phyloP scores from a whole-genome alignment of 2,888 invertebrate genomes.

The Carabus problematicus region DNA sequence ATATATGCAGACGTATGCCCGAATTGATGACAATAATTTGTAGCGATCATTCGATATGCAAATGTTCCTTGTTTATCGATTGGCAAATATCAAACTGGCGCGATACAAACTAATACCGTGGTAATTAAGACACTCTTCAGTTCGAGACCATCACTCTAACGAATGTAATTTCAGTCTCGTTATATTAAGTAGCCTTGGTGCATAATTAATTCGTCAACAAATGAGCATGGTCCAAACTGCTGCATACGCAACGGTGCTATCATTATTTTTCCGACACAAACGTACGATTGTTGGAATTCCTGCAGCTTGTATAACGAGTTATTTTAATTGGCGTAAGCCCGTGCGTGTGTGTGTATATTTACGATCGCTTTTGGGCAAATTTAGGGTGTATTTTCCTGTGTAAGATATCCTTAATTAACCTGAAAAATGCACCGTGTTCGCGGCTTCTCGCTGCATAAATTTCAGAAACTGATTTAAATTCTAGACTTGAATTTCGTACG shows the following conservation, averaged over 20 bases:
- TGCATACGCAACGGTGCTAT: slow-evolving; percentile 9
- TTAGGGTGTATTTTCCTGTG: slow-evolving; percentile 26
- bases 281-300: slow-evolving; percentile 15
- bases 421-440: slow-evolving; percentile 9
- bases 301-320: slow-evolving; percentile 22
- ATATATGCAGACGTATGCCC: too few relatives aligned
- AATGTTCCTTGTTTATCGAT: slow-evolving; percentile 1
- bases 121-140: slow-evolving; percentile 19
- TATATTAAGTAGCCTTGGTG: slow-evolving; percentile 11
- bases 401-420: slow-evolving; percentile 9
- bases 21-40: too few relatives aligned
- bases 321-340: slow-evolving; percentile 20
- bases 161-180: slow-evolving; percentile 9
- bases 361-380: slow-evolving; percentile 19
- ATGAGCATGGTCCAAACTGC: slow-evolving; percentile 9
- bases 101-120: slow-evolving; percentile 13
- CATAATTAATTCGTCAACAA: slow-evolving; percentile 18
- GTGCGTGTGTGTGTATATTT: slow-evolving; percentile 25
- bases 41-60: too few relatives aligned
- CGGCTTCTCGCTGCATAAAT: too few relatives aligned
- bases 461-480: too few relatives aligned
- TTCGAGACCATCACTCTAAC: slow-evolving; percentile 2
- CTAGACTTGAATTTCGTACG: too few relatives aligned
- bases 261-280: slow-evolving; percentile 13
- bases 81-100: slow-evolving; percentile 8